A percentile compares a stretch with the other conserved stretches of the same genome.
phyloP scores from a whole-genome alignment of 2,797 vertebrate species.

The Amblyopsis hoosieri region DNA sequence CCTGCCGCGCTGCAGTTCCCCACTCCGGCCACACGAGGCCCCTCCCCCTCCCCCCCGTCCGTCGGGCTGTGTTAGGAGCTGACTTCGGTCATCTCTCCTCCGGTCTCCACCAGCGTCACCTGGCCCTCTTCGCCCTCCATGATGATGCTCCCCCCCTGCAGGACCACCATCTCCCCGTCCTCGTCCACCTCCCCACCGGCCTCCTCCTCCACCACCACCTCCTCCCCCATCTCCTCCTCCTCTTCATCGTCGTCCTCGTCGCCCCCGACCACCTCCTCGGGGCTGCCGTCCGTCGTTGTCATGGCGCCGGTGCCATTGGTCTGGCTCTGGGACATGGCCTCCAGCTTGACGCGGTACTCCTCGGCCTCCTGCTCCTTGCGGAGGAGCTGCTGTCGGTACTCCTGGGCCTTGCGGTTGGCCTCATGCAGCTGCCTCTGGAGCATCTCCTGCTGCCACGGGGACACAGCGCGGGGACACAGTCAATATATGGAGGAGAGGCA shows the following conservation, averaged over 20 bases:
- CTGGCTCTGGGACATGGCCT: slow-evolving; percentile 79
- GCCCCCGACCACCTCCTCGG: slow-evolving; percentile 70
- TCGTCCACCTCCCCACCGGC: slow-evolving; percentile 55
- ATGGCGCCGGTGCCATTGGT: slow-evolving; percentile 42
- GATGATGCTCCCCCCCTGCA: slow-evolving; percentile 76
- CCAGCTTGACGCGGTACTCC: slow-evolving; percentile 81
- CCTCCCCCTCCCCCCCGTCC: background rate
- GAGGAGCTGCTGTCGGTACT: slow-evolving; percentile 85
- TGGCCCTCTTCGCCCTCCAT: slow-evolving; percentile 78
- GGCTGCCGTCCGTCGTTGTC: slow-evolving; percentile 27
- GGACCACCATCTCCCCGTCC: slow-evolving; percentile 72
- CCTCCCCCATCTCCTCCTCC: slow-evolving; percentile 18
- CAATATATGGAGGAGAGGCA: background rate
- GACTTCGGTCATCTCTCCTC: slow-evolving; percentile 63
- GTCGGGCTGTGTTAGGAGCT: slow-evolving; percentile 59
- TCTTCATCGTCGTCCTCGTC: slow-evolving; percentile 53
- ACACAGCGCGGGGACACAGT: background rate
- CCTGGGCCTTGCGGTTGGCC: slow-evolving; percentile 82
- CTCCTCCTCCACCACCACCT: slow-evolving; percentile 25
- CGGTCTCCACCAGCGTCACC: slow-evolving; percentile 76
- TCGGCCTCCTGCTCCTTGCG: slow-evolving; percentile 89
- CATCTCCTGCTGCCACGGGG: slow-evolving; percentile 52
- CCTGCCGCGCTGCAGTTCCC: background rate
- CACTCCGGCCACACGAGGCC: background rate
- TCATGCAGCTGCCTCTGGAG: slow-evolving; percentile 83